phyloP scores from a whole-genome alignment of 2,797 vertebrate genomes.

The Choloepus didactylus region DNA sequence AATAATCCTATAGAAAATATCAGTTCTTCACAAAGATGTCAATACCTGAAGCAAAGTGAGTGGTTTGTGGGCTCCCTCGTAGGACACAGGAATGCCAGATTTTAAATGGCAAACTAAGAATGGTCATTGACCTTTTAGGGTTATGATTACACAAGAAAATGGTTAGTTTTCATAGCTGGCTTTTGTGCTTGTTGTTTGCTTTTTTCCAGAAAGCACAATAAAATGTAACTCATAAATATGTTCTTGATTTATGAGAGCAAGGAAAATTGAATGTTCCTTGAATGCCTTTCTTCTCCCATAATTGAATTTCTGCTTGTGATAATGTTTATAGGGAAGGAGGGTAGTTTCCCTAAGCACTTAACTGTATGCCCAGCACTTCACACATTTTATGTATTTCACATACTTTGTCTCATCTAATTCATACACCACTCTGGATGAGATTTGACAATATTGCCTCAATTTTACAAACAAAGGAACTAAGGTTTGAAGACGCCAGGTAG shows the following conservation, averaged over 20 bases:
- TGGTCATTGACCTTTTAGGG: not conserved
- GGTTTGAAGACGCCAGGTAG: constrained; percentile 17
- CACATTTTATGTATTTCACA: not conserved
- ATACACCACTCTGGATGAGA: not conserved
- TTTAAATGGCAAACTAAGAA: not conserved
- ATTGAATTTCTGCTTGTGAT: constrained; percentile 69
- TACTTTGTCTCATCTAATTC: constrained; percentile 59
- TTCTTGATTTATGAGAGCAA: constrained; percentile 54
- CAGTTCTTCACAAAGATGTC: constrained; percentile 64
- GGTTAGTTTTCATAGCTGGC: not conserved
- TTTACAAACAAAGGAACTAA: constrained; percentile 37
- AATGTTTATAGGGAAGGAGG: not conserved
- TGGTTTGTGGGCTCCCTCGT: not conserved
- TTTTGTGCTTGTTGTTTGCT: not conserved
- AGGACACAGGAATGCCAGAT: not conserved
- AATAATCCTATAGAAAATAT: constrained; percentile 74
- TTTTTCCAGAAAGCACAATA: constrained; percentile 32
- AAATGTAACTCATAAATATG: constrained; percentile 48
- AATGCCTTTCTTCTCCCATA: constrained; percentile 56
- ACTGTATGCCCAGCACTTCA: not conserved
- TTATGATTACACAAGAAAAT: not conserved
- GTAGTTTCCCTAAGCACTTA: not conserved
- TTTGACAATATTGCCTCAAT: constrained; percentile 3
- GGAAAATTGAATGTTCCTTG: constrained; percentile 43
- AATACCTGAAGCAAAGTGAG: constrained; percentile 60